Evolutionary conservation across 2,113 vertebrate species (phyloP), one percentile per base, ranked within the genome.

Genomic region (Phodopus roborovskii): DNA sequence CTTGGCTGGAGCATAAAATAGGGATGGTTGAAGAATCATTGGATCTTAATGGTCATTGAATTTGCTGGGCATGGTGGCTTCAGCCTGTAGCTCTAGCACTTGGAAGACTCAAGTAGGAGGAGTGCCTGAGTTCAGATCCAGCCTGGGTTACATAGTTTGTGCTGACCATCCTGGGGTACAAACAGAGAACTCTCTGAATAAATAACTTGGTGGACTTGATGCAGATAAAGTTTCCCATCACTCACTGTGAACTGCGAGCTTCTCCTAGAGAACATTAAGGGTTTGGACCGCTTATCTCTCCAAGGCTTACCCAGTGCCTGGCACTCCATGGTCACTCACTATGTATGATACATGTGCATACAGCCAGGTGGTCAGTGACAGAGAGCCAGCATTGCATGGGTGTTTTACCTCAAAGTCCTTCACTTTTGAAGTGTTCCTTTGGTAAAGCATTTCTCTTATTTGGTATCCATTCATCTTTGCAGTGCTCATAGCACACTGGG

Each of bases 381-480:
- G 53, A 71, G 24, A 36, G 39, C 3, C 30, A 15, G 26, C 30
- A 12, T 66, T 81, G 75, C 5, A 1, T 58, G 33, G 15, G 71
- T 42, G 74, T 60, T 22, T 50, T 58, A 36, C 50, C 73, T 71
- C 17, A 28, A 1, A 77, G 77, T 88, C 42, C 30, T 95, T 71
- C 82, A 26, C 17, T 84, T 78, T 50, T 45, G 24, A 84, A 15
- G 20, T 74, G 71, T 77, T 92, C 33, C 24, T 45, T 73, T 95
- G 62, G 48, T 42, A 28, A 73, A 77, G 71, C 50, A 78, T 36
- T 90, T 93, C 1, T 89, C 56, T 88, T 94, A 36, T 86, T 96
- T 12, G 11, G 20, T 33, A 78, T 7, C 3, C 13, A 45, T 48
- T 82, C 30, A 28, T 85, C 45, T 82, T 17, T 77, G 73, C 12